These are phyloP conservation scores for Acanthochromis polyacanthus DNA, from an alignment of 2,113 vertebrate genomes.

Conservation along the genomic window DNA sequence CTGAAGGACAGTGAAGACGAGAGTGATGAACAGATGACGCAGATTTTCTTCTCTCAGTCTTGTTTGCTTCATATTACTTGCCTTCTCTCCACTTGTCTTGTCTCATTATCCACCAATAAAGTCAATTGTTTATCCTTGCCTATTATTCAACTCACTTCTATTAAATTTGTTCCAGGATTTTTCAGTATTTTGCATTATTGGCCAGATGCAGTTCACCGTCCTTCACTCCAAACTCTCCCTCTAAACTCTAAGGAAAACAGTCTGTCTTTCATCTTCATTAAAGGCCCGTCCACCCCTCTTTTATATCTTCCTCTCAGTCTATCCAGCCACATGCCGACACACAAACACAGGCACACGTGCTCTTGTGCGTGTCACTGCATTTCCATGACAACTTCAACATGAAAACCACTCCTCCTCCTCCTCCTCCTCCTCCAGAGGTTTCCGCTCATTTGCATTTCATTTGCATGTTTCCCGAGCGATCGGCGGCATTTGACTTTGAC, in stretches of 20 bases:
- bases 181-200: conserved; percentile 50
- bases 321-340: conserved; percentile 43
- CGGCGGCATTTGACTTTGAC: conserved; percentile 82
- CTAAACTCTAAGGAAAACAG: conserved; percentile 51
- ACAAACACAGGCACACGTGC: conserved; percentile 27
- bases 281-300: conserved; percentile 41
- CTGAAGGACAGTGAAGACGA: conserved; percentile 44
- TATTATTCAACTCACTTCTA: conserved; percentile 62
- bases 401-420: conserved; percentile 72
- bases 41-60: conserved; percentile 13
- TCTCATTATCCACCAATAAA: conserved; percentile 57
- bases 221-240: conserved; percentile 10
- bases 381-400: conserved; percentile 82
- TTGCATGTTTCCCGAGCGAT: conserved; percentile 85
- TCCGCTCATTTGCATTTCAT: conserved; percentile 84
- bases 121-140: conserved; percentile 54
- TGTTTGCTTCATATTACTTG: conserved; percentile 5
- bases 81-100: conserved; percentile 46
- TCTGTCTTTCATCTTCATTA: conserved; percentile 72
- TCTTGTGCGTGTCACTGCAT: conserved; percentile 67
- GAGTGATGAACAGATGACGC: conserved; percentile 37
- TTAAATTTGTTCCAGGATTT: conserved; percentile 57
- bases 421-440: conserved; percentile 74
- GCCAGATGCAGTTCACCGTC: conserved; percentile 23
- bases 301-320: conserved; percentile 35